Evolutionary conservation across 2,797 vertebrate species (phyloP).

Genomic region (Micropoecilia bifurca): DNA sequence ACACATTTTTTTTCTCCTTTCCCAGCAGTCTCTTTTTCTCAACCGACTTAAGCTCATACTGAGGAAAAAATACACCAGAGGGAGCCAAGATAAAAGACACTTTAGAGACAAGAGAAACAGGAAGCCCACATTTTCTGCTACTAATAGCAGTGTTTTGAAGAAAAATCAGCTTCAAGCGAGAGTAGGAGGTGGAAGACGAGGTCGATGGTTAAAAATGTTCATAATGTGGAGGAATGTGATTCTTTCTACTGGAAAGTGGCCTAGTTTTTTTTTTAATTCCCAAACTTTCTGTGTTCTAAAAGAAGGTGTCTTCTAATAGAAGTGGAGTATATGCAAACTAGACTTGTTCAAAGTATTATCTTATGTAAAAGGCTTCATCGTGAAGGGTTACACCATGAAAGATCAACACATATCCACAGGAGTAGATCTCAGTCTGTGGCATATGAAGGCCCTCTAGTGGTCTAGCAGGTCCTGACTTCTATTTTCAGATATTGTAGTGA

Average conservation of each 20-base stretch:
- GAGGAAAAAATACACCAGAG: slow-evolving; percentile 72
- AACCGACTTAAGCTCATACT: slow-evolving; percentile 65
- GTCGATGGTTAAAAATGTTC: slow-evolving; percentile 57
- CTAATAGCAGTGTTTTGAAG: slow-evolving; percentile 70
- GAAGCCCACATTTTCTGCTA: slow-evolving; percentile 61
- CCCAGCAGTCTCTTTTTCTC: slow-evolving; percentile 73
- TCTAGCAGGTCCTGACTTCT: neutral
- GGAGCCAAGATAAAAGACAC: slow-evolving; percentile 73
- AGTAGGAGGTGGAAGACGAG: slow-evolving; percentile 63
- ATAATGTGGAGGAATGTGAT: slow-evolving; percentile 41
- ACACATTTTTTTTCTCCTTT: slow-evolving; percentile 42
- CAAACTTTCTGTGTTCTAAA: slow-evolving; percentile 30
- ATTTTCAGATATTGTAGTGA: neutral
- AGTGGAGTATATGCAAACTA: slow-evolving; percentile 17
- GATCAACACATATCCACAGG: neutral
- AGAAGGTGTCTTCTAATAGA: slow-evolving; percentile 14
- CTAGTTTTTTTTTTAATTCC: slow-evolving; percentile 14
- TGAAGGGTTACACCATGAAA: neutral
- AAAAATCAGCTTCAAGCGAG: slow-evolving; percentile 56
- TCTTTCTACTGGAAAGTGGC: slow-evolving; percentile 54
- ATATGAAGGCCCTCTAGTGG: slow-evolving; percentile 61
- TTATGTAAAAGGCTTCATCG: neutral
- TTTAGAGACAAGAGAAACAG: slow-evolving; percentile 63
- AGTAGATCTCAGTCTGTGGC: slow-evolving; percentile 4
- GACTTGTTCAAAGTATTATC: slow-evolving; percentile 17